Evolutionary conservation across 2,888 invertebrate genomes (phyloP), one percentile per base, ranked within the genome.

Genomic region (Dichetophora obliterata): DNA sequence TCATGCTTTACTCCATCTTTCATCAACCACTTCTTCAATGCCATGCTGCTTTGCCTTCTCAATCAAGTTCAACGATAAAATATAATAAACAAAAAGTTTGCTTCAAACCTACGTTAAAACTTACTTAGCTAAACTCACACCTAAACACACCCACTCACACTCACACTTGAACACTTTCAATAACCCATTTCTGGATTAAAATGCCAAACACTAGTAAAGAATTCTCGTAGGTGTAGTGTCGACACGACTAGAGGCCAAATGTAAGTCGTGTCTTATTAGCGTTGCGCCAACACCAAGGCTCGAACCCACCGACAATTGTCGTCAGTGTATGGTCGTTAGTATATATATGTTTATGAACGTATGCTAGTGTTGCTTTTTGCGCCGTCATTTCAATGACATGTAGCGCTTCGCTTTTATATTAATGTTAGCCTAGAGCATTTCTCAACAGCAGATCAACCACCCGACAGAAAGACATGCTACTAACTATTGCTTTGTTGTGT

Each of bases 251-350:
- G 59, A 27, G 59, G 59, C 43, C 22, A 59, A 59, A 59, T 59
- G 59, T 59, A 59, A 27, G 59, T 59, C 59, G 24, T 59, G 59
- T 59, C 14, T 24, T 59, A 59, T 19, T 59, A 24, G 59, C 59
- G 14, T 4, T 14, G 27, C 14, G 59, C 24, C 22, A 9, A 59
- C 59, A 59, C 59, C 14, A 22, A 24, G 24, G 9, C 59, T 27
- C 19, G n/a, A n/a, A 59, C 59, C 22, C 59, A 24, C 2, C 59
- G 24, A 24, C 59, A 24, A 2, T 24, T 9, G 22, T 27, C 59
- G 11, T 9, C 27, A 59, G 24, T 14, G 9, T 24, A 11, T 24
- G 11, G 3, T 59, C 4, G n/a, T 48, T 2, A 19, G 59, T 43
- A 22, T 31, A 31, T 16, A 11, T 24, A 8, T 52, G 14, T 54